Evolutionary conservation across 2,888 invertebrate genomes (phyloP), one percentile per base, ranked within the genome.

Genomic region (Amphipoea lucens): DNA sequence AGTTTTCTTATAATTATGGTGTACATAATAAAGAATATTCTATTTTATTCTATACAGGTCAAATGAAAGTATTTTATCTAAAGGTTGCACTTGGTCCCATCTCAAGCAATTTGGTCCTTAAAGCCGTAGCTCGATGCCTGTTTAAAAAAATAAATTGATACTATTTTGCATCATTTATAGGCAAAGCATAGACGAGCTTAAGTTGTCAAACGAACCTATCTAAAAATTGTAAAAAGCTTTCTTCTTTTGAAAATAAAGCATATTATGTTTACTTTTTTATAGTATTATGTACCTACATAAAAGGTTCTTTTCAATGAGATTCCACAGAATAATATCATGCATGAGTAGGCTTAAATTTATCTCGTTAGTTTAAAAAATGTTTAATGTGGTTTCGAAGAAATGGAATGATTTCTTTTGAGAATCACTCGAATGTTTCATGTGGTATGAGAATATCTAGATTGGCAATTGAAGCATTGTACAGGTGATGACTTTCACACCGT

Each of bases 291-390:
- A 40, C 29, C 29, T 29, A 29, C 12, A 51, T 42, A 81, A 72
- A 86, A 73, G 65, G 36, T 36, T 14, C 6, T 73, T 69, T 70
- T 86, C 2, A 86, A 73, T 60, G 51, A 66, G 40, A 57, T 82
- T 40, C n/a, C 17, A n/a, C 40, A 54, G 5, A 57, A n/a, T n/a
- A 71, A 60, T 60, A 60, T 60, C n/a, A 60, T 29, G 54, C 71
- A 74, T 9, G 74, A 74, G 40, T 62, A 48, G 29, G 23, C 54
- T 40, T 48, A 79, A 54, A 3, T n/a, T 57, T 40, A 40, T n/a
- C 40, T 45, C 12, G 40, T 54, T 80, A 48, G 29, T 45, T n/a
- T 42, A 17, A 76, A 63, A 69, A 23, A 36, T 12, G 4, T 36
- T 36, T 29, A 14, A 36, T 36, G 14, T 51, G 69, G 20, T 51